A percentile compares a stretch with the other conserved stretches of the same genome.
These are phyloP conservation scores for Papilio protenor DNA, from an alignment of 2,888 invertebrate species.

Conservation along the genomic window DNA sequence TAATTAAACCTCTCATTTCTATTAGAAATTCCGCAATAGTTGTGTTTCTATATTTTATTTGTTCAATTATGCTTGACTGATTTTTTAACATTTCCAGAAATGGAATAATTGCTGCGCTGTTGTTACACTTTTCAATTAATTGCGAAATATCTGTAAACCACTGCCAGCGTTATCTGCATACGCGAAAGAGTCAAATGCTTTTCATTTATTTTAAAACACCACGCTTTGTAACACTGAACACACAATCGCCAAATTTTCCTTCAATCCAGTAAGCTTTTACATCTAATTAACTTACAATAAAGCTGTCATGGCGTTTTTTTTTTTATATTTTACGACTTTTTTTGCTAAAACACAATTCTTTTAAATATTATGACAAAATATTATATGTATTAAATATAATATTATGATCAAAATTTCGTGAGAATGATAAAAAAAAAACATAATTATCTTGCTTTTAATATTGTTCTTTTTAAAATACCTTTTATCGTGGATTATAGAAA, in stretches of 20 bases:
- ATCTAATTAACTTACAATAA: neutral
- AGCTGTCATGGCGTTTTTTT: neutral
- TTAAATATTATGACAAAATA: slow-evolving; percentile 13
- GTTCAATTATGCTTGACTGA: no score
- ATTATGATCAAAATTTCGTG: no score
- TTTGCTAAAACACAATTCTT: neutral
- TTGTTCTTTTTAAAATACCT: no score
- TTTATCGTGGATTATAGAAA: no score
- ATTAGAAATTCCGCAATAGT: no score
- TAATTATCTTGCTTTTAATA: no score
- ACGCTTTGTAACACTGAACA: neutral
- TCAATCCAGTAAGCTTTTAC: neutral
- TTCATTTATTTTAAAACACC: neutral
- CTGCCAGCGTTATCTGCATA: neutral
- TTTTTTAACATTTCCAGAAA: neutral
- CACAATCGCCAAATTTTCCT: neutral
- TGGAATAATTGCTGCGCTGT: slow-evolving; percentile 28
- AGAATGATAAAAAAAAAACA: neutral
- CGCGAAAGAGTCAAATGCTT: neutral
- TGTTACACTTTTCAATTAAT: neutral
- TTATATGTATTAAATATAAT: no score
- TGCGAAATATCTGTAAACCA: slow-evolving; percentile 12
- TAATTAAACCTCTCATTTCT: no score
- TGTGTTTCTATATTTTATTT: no score
- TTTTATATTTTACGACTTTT: neutral